Percentiles rank a stretch among this genome's conserved stretches.
These are phyloP conservation scores for Rhombomys opimus DNA, from an alignment of 2,113 vertebrate species.

Conservation along the genomic window DNA sequence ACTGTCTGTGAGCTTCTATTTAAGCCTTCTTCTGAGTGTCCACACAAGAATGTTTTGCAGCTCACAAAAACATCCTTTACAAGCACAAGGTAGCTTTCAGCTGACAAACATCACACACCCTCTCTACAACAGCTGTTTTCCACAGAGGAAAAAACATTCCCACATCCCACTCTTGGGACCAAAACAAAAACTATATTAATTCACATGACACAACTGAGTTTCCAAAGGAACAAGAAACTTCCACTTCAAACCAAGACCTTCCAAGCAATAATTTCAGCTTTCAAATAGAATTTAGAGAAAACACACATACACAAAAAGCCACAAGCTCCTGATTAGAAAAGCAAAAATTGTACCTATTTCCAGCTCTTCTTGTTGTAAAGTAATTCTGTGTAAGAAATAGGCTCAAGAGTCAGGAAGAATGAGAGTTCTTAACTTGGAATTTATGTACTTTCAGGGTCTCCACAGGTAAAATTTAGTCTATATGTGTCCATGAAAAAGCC, in stretches of 20 bases:
- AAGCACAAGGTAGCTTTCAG: too few relatives aligned
- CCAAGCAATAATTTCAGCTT: background rate
- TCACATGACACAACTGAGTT: too few relatives aligned
- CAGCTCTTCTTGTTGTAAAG: background rate
- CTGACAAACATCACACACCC: too few relatives aligned
- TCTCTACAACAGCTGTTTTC: too few relatives aligned
- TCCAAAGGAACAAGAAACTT: too few relatives aligned
- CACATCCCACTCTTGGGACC: too few relatives aligned
- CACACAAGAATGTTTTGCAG: too few relatives aligned
- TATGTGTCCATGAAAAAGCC: background rate
- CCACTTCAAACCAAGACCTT: background rate
- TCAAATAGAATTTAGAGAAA: conserved; percentile 21
- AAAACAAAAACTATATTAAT: too few relatives aligned
- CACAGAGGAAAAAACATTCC: too few relatives aligned
- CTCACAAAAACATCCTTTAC: too few relatives aligned
- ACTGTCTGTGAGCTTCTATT: too few relatives aligned
- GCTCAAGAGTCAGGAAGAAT: background rate
- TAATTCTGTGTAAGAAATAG: background rate
- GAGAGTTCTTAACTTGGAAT: background rate
- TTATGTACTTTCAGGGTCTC: background rate
- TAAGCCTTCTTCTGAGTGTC: too few relatives aligned
- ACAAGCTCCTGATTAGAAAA: background rate
- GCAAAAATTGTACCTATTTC: background rate
- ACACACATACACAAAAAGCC: background rate
- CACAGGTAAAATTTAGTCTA: background rate